phyloP scores from a whole-genome alignment of 2,113 vertebrate species.

The Cyanoramphus novaezelandiae region DNA sequence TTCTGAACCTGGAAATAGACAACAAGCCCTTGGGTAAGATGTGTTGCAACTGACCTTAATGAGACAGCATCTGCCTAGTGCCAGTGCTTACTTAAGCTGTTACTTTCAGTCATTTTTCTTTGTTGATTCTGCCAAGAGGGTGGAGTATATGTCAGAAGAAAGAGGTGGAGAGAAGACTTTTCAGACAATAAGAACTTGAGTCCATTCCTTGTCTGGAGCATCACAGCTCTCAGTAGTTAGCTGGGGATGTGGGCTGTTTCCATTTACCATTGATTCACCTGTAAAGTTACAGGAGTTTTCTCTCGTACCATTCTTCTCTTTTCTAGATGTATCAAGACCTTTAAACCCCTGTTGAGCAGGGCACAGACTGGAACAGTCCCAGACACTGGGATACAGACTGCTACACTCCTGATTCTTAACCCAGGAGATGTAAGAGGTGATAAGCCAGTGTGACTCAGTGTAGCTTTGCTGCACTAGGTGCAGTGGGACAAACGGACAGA shows the following conservation, averaged over 20 bases:
- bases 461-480: background rate
- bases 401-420: background rate
- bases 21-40: background rate
- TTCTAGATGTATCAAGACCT: background rate
- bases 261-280: background rate
- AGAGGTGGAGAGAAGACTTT: background rate
- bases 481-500: accelerated
- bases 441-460: background rate
- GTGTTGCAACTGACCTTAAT: background rate
- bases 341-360: background rate
- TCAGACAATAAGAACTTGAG: background rate
- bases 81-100: background rate
- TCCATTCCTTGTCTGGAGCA: background rate
- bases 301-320: accelerated
- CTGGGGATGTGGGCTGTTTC: background rate
- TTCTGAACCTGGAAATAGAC: background rate
- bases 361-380: background rate
- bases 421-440: background rate
- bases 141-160: background rate
- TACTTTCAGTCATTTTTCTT: background rate
- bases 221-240: background rate
- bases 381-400: background rate
- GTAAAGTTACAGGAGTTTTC: background rate
- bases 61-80: background rate
- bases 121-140: background rate